phyloP scores from a whole-genome alignment of 92 coral and sea anemone species.

The Galaxea fascicularis region DNA sequence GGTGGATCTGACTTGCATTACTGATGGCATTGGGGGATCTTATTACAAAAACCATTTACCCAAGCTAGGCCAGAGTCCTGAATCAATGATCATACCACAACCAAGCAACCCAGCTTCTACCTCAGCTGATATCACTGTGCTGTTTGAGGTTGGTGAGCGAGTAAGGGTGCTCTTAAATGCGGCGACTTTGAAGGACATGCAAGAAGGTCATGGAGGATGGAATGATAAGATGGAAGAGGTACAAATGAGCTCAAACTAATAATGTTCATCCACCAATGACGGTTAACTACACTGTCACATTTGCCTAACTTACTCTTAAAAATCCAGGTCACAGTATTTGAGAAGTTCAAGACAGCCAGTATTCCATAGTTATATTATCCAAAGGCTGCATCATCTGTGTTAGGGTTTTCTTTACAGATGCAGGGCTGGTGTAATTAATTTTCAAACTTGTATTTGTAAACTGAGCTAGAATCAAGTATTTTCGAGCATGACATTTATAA shows the following conservation, averaged over 20 bases:
- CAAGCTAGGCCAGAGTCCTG: slow-evolving; percentile 71
- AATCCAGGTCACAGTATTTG: too few relatives aligned
- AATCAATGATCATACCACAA: slow-evolving; percentile 52
- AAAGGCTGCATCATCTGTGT: too few relatives aligned
- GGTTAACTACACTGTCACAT: too few relatives aligned
- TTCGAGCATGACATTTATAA: too few relatives aligned
- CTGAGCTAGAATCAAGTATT: too few relatives aligned
- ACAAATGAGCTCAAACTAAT: not conserved
- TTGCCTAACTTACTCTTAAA: too few relatives aligned
- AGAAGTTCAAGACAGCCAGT: too few relatives aligned
- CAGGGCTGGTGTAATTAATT: too few relatives aligned
- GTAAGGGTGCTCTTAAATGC: slow-evolving; percentile 51
- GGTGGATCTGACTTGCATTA: slow-evolving; percentile 70
- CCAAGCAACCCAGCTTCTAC: slow-evolving; percentile 1
- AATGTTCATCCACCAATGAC: not conserved
- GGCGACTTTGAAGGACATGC: slow-evolving; percentile 60
- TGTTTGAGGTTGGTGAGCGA: slow-evolving; percentile 59
- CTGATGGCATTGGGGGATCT: slow-evolving; percentile 59
- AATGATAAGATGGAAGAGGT: slow-evolving; percentile 87
- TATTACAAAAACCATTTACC: slow-evolving; percentile 86
- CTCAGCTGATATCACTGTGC: not conserved
- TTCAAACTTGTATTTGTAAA: too few relatives aligned
- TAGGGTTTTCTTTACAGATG: too few relatives aligned
- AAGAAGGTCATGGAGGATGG: slow-evolving; percentile 86
- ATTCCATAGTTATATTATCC: too few relatives aligned